Evolutionary conservation across 2,888 invertebrate species (phyloP), one percentile per base, ranked within the genome.

Genomic region (Pristionchus arcanus): DNA sequence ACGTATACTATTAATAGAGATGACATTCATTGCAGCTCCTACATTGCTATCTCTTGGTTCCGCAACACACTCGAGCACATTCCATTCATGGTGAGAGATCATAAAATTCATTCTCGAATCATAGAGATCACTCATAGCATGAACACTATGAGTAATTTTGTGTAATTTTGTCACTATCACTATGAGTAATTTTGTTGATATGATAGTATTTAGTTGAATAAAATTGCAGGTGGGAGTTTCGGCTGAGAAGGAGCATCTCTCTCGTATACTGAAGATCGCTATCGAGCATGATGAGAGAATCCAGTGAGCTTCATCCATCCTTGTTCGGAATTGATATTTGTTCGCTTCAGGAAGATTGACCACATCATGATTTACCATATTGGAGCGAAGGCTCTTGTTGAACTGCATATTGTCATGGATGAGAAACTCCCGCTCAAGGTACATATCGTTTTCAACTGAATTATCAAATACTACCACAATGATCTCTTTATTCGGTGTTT

Each of bases 331-430:
- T n/a, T 83, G 37, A 55, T n/a, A n/a, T 34, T 21, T 63, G 13
- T 59, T 87, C 15, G 21, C 16, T 91, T 31, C 89, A 92, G 92
- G 87, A 91, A 90, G 85, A 91, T 96, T 34, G 96, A 96, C 93
- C 96, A 96, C 25, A 95, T 96, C 37, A 94, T 96, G 90, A 96
- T 96, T 7, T 96, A 96, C 92, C 96, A 96, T 93, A 96, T 96
- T 86, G 96, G 96, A n/a, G 95, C 94, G 66, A 95, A 95, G 91
- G 96, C 95, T 90, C 88, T 94, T 21, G 94, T 93, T 9, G 94
- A 93, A 89, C 89, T 95, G n/a, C 94, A 95, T 91, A 95, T 96
- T 91, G 95, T 96, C 9, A 93, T 96, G 90, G 95, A 95, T 25
- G 95, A 95, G 90, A 93, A 95, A 63, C 95, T 96, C 94, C 94